Base-by-base conservation (phyloP, 2,888 invertebrate species). In the Ametastegia equiseti region DNA sequence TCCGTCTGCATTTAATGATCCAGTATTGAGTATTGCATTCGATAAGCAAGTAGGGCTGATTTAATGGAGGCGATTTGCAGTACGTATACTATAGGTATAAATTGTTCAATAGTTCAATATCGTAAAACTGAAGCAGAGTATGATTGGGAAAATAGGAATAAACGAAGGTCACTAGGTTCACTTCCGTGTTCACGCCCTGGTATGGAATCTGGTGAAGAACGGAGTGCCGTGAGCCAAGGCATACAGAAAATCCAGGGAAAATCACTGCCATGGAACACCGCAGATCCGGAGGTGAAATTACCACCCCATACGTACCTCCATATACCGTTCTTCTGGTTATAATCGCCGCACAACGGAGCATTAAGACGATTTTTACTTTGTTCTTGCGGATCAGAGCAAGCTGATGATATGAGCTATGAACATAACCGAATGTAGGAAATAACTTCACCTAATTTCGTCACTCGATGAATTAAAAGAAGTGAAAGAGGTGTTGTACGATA, bases 111-210 rank as follows among this genome's bases (percentile, higher is more conserved):
- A n/a, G n/a, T n/a, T n/a, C n/a, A n/a, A n/a, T n/a, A n/a, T n/a
- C n/a, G n/a, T 60, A 30, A 30, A 30, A 60, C 13, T 30, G 13
- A 15, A 60, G 30, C 11, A 27, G 60, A 30, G 60, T 23, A 11
- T 23, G 9, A 9, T 42, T 42, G 11, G 60, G 11, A 60, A 27
- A 60, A 30, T 15, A 11, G 11, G 60, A 15, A 15, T 3, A 60
- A 1, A 4, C 27, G 60, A 60, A 60, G 60, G 30, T 60, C 30
- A 60, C 30, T 45, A 19, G 30, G 45, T 71, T 47, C 47, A 71
- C 30, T 71, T 71, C 71, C 71, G 13, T 30, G 47, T 47, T 71
- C 71, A 71, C 47, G 30, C 71, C 71, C 23, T 45, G 47, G 27
- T 71, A 71, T 71, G 47, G 47, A 71, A 71, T 11, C 13, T 60